Percentiles rank a stretch among this genome's conserved stretches.
Evolutionary conservation across 2,888 invertebrate species (phyloP).

Genomic region (Andrena fulva): DNA sequence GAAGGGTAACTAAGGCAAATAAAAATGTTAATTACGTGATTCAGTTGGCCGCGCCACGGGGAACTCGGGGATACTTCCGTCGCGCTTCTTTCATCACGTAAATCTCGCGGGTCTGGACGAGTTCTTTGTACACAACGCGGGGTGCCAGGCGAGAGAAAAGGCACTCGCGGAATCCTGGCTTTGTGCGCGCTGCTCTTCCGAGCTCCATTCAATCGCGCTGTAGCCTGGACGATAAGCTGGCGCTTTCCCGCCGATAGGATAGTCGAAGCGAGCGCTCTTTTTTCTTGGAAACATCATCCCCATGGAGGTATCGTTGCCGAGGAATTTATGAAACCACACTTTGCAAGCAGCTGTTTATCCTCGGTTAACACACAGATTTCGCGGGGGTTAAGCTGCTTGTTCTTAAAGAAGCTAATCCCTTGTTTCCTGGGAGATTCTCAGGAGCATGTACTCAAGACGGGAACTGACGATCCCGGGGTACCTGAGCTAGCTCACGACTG

Average conservation of each 20-base stretch:
- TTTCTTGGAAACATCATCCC: neutral
- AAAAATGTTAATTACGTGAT: constrained; percentile 66
- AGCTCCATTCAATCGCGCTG: neutral
- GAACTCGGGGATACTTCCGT: neutral
- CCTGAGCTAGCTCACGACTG: too few relatives aligned
- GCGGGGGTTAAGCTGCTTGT: too few relatives aligned
- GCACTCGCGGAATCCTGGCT: constrained; percentile 9
- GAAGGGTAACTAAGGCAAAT: constrained; percentile 48
- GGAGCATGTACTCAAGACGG: too few relatives aligned
- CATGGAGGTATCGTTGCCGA: neutral
- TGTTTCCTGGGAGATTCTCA: too few relatives aligned
- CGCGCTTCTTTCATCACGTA: constrained; percentile 44
- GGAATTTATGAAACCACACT: neutral
- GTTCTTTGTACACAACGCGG: constrained; percentile 49
- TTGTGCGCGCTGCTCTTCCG: constrained; percentile 11
- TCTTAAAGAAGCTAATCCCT: too few relatives aligned
- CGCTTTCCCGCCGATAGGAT: constrained; percentile 1
- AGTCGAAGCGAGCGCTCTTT: neutral
- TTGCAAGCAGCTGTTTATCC: neutral
- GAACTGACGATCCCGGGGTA: too few relatives aligned
- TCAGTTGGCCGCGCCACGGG: constrained; percentile 18
- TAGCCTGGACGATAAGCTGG: neutral
- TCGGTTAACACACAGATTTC: too few relatives aligned
- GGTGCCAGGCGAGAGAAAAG: neutral
- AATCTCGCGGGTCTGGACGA: constrained; percentile 36